Conservation (phyloP, 2,797 vertebrate species). For the Pipistrellus pygmaeus region DNA sequence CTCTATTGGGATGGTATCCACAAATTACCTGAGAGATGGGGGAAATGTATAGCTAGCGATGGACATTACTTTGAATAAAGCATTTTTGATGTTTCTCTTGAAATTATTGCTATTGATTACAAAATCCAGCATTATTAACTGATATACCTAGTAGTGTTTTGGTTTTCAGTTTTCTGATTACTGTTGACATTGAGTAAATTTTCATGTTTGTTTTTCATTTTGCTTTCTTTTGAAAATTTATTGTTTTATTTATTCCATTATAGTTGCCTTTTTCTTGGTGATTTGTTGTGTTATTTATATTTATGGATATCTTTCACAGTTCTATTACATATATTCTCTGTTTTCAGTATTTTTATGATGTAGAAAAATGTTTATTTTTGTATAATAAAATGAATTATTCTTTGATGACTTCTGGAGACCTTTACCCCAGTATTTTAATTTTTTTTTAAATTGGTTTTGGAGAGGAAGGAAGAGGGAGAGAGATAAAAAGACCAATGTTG, state of each 20-base stretch:
- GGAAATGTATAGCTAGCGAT: too few species aligned
- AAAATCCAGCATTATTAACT: too few species aligned
- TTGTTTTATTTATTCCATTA: conserved; percentile 2
- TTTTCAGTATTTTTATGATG: not conserved
- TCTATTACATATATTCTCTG: conserved; percentile 1
- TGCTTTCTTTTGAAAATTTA: conserved; percentile 45
- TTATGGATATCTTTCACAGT: not conserved
- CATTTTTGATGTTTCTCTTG: too few species aligned
- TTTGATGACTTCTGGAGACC: conserved; percentile 37
- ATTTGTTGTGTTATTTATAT: conserved; percentile 49
- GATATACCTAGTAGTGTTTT: not conserved
- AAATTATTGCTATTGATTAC: too few species aligned
- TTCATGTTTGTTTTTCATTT: conserved; percentile 41
- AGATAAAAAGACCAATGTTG: too few species aligned
- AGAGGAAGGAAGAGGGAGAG: too few species aligned
- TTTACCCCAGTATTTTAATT: not conserved
- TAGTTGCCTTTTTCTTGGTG: not conserved
- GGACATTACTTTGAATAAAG: too few species aligned
- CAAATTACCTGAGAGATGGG: too few species aligned
- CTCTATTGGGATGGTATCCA: too few species aligned
- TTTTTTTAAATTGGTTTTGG: too few species aligned
- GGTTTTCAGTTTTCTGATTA: conserved; percentile 51
- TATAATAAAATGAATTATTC: conserved; percentile 2
- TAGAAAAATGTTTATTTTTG: conserved; percentile 20
- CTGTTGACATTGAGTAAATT: not conserved